Percentiles rank a stretch among this genome's conserved stretches.
phyloP scores from a whole-genome alignment of 64 coral and sea anemone species.

The Porites australiensis region DNA sequence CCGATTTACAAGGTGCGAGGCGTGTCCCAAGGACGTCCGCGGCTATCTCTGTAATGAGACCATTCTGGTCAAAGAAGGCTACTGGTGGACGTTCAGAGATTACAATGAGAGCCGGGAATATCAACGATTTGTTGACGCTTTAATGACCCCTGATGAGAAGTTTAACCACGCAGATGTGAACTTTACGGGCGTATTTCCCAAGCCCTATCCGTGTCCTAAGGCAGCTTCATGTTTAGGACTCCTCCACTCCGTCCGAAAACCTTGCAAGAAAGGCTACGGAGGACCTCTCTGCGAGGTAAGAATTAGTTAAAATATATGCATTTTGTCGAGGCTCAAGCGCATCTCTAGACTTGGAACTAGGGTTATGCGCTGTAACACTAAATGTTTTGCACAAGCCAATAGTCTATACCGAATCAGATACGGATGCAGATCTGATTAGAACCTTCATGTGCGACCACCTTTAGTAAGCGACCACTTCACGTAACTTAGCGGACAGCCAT shows the following conservation, averaged over 20 bases:
- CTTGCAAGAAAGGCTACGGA: slow-evolving; percentile 80
- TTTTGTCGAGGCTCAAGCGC: too few species aligned
- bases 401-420: too few species aligned
- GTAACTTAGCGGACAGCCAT: too few species aligned
- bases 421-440: too few species aligned
- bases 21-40: slow-evolving; percentile 43
- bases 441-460: too few species aligned
- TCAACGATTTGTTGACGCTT: slow-evolving; percentile 76
- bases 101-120: slow-evolving; percentile 64
- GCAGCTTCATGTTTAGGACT: slow-evolving; percentile 82
- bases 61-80: slow-evolving; percentile 74
- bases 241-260: slow-evolving; percentile 73
- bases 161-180: slow-evolving; percentile 77
- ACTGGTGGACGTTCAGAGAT: slow-evolving; percentile 82
- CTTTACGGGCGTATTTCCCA: slow-evolving; percentile 77
- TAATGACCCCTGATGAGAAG: slow-evolving; percentile 67
- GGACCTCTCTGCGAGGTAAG: slow-evolving; percentile 88
- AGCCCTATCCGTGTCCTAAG: slow-evolving; percentile 80
- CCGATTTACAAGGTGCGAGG: slow-evolving; percentile 57
- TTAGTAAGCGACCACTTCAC: too few species aligned
- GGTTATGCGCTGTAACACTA: too few species aligned
- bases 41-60: slow-evolving; percentile 85
- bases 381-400: too few species aligned
- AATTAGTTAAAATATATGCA: too few species aligned
- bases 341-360: too few species aligned